phyloP scores from a whole-genome alignment of 2,888 invertebrate species.

The Pedicia rivosa region DNA sequence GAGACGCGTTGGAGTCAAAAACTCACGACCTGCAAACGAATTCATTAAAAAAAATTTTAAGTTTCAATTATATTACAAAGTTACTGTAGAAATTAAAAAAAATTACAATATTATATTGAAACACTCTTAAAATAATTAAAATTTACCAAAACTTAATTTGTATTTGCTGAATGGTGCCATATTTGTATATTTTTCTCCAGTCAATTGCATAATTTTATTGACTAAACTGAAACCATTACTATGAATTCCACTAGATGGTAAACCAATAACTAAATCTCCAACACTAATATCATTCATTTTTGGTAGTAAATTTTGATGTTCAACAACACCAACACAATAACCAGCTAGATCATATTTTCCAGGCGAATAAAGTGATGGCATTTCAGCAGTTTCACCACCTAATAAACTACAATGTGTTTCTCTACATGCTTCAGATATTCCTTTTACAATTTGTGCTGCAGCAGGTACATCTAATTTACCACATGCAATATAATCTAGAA shows the following conservation, averaged over 20 bases:
- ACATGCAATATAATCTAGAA: conserved; percentile 93
- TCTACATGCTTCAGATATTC: conserved; percentile 77
- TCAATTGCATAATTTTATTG: conserved; percentile 54
- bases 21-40: conserved; percentile 45
- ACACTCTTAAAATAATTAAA: no score
- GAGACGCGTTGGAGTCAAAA: conserved; percentile 73
- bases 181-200: conserved; percentile 43
- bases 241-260: conserved; percentile 84
- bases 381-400: conserved; percentile 93
- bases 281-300: conserved; percentile 42
- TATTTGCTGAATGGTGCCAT: conserved; percentile 38
- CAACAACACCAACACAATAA: conserved; percentile 87
- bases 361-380: conserved; percentile 82
- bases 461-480: conserved; percentile 63
- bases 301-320: conserved; percentile 54
- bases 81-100: no score
- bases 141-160: conserved; percentile 41
- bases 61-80: no score
- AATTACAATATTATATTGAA: no score
- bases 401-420: conserved; percentile 75
- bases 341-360: conserved; percentile 93
- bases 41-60: conserved; percentile 6
- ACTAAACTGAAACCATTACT: conserved; percentile 91
- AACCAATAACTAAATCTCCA: conserved; percentile 70
- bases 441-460: conserved; percentile 64